Base-by-base conservation (phyloP, 2,888 invertebrate genomes). In the Pogonocherus hispidulus region DNA sequence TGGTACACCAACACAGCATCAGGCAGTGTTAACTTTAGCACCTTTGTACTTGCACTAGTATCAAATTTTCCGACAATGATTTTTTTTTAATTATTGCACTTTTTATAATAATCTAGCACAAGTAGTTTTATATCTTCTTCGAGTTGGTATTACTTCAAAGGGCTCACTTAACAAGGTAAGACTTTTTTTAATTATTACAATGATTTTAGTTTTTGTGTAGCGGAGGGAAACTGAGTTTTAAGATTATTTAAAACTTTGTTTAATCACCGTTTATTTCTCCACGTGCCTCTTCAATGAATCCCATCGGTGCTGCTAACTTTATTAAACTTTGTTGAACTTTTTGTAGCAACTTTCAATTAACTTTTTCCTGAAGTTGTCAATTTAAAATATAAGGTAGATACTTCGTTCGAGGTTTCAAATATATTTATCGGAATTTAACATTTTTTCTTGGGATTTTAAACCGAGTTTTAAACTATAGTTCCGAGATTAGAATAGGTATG, bases 1-100 rank as follows among this genome's bases (percentile, higher is more conserved):
- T 77, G 76, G 70, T 72, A 75, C 66, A 70, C 54, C 66, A 44
- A 54, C 57, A 65, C 51, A 71, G 72, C 77, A 79, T 76, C 67
- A 63, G 68, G 16, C 66, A 67, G 70, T 70, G 66, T 69, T 63
- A 59, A 59, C 47, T 46, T n/a, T 46, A 44, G 63, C 63, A 63
- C 63, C 11, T 62, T 63, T 52, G 37, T 55, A 55, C 22, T 63
- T 54, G 63, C 63, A 63, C 63, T 46, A 63, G 52, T 63, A 54
- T 63, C 32, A 63, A 54, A 59, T 54, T 63, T 35, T 18, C 14
- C 44, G 44, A 63, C 52, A 54, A 63, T 63, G 63, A 63, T 63
- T 63, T 63, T 63, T 44, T 46, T 63, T 63, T 63, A 63, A 55
- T 63, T 59, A 23, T 66, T 65, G 69, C 69, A 63, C 64, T 67